Conservation (phyloP, 2,797 vertebrate species). For the Pachyuromys duprasi region DNA sequence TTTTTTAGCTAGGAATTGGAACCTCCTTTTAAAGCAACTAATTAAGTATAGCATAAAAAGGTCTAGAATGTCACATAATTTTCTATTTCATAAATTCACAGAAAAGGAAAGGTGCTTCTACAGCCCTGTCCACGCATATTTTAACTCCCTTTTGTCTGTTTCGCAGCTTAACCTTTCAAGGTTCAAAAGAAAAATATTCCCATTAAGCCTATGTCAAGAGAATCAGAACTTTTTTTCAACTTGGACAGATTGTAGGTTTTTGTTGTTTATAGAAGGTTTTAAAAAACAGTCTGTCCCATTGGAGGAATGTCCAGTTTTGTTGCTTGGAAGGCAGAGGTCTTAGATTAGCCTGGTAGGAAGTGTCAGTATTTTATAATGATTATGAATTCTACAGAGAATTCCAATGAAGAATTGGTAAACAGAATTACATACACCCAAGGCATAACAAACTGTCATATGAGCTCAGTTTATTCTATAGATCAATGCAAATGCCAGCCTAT, state of each 20-base stretch:
- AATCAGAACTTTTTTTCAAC: background rate
- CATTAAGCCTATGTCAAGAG: background rate
- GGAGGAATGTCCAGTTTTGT: background rate
- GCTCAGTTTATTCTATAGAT: background rate
- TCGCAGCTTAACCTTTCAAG: background rate
- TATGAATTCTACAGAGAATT: background rate
- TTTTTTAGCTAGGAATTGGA: constrained; percentile 64
- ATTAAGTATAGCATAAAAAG: constrained; percentile 49
- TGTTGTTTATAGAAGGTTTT: background rate
- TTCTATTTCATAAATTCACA: constrained; percentile 43
- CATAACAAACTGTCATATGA: constrained; percentile 19
- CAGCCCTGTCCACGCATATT: background rate
- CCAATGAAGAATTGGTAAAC: constrained; percentile 8
- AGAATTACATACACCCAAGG: background rate
- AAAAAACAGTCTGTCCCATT: background rate
- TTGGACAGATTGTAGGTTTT: constrained; percentile 2
- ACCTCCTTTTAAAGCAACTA: constrained; percentile 61
- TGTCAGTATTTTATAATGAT: background rate
- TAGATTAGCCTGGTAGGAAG: background rate
- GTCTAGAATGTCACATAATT: constrained; percentile 1
- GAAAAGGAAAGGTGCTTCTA: background rate
- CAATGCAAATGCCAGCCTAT: background rate
- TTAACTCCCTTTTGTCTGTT: background rate
- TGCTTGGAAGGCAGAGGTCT: background rate
- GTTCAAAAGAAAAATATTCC: background rate